phyloP scores from a whole-genome alignment of 1,140 invertebrate genomes.

The Pseudomyrmex concolor region DNA sequence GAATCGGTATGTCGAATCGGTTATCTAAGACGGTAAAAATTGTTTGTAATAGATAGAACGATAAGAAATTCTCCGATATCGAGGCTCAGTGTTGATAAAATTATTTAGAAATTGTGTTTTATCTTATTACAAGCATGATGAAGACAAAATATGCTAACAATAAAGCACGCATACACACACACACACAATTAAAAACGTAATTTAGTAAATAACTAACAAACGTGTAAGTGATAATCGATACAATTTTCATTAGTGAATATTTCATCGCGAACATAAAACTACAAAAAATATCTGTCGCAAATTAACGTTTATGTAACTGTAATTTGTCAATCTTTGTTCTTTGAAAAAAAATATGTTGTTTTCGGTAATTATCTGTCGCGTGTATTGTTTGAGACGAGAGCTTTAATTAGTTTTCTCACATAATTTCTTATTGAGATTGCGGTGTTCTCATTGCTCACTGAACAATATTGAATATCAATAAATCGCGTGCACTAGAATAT shows the following conservation, averaged over 20 bases:
- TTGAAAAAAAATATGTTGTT: slow-evolving; percentile 6
- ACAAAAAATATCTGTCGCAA: slow-evolving; percentile 3
- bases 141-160: too few species aligned
- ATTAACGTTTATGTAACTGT: slow-evolving; percentile 6
- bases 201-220: slow-evolving; percentile 21
- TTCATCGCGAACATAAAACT: background rate
- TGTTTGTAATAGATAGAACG: background rate
- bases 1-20: background rate
- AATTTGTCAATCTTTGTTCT: background rate
- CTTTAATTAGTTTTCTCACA: background rate
- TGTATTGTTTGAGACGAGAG: background rate
- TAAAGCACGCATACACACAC: too few species aligned
- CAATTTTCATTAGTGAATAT: slow-evolving; percentile 1
- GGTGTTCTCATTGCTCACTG: background rate
- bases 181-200: background rate
- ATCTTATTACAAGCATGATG: background rate
- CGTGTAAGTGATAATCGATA: slow-evolving; percentile 23
- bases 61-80: background rate
- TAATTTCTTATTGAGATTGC: background rate
- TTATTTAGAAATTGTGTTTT: slow-evolving; percentile 10
- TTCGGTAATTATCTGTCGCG: background rate
- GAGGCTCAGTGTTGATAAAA: slow-evolving; percentile 5
- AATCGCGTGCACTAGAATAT: background rate
- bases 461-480: background rate
- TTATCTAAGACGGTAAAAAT: background rate